Base-by-base conservation (phyloP, 1,140 invertebrate species). In the Ylistrum balloti region DNA sequence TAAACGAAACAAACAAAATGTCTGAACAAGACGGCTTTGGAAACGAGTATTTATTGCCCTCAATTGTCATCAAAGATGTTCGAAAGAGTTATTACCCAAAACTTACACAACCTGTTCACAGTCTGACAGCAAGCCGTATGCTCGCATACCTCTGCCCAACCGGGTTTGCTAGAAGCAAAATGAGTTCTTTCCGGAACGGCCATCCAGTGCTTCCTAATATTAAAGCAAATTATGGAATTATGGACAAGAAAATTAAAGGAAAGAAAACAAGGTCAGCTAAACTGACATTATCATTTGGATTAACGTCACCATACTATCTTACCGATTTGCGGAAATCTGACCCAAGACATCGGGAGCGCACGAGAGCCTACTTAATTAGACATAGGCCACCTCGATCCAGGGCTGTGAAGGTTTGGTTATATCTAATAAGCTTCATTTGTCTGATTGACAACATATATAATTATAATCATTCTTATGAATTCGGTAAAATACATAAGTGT, bases 21-120 rank as follows among this genome's bases (percentile, higher is more conserved):
- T 74, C 56, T 74, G 56, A 74, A 28, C 56, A 74, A 74, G 56
- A 74, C 56, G 56, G 56, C 22, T 74, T 74, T 74, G 56, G 56
- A n/a, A 74, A 74, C 13, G 56, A 74, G 17, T 74, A 74, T 74
- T 74, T 74, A 74, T 74, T 74, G 22, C 56, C 56, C n/a, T 74
- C 56, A 1, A 74, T 74, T n/a, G 56, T 74, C 56, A 74, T 74
- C 17, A 74, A 74, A 74, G 56, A 74, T 74, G 56, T 74, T 28
- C 56, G 56, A 28, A 74, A 74, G 56, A 74, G 56, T 11, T 74
- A 74, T 74, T 74, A 74, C 56, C 22, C 56, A 9, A 74, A 28
- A 5, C 56, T 74, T 28, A 28, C 56, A n/a, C 56, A 74, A 28
- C 56, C 56, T 28, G 56, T 74, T n/a, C 56, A 74, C 17, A 74